Percentiles rank a stretch among this genome's conserved stretches.
These are phyloP conservation scores for Antheraea pernyi DNA, from an alignment of 1,140 invertebrate species.

Conservation along the genomic window DNA sequence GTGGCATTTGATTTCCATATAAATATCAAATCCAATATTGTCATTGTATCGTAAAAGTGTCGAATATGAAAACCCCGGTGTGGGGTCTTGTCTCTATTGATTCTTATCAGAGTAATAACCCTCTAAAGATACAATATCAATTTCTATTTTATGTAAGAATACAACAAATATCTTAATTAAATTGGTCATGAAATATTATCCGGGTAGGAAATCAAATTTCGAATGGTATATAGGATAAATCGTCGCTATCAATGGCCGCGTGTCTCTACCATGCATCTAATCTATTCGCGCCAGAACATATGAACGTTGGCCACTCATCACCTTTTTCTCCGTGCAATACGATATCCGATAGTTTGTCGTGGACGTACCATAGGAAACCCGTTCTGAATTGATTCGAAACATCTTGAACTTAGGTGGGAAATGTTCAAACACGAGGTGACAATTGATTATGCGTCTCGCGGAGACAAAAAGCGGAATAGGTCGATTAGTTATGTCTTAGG, in stretches of 20 bases:
- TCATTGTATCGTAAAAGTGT: not conserved
- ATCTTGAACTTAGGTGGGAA: conserved; percentile 53
- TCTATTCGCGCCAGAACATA: conserved; percentile 58
- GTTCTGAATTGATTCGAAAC: conserved; percentile 63
- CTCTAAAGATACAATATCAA: conserved; percentile 12
- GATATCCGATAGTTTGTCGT: conserved; percentile 71
- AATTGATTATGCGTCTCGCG: conserved; percentile 69
- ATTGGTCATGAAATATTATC: conserved; percentile 51
- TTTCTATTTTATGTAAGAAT: conserved; percentile 19
- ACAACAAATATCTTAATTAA: conserved; percentile 56
- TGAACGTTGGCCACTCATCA: conserved; percentile 65
- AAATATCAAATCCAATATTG: not conserved
- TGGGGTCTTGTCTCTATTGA: conserved; percentile 1
- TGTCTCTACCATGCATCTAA: conserved; percentile 43
- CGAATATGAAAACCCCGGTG: not conserved
- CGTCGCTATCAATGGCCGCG: conserved; percentile 44
- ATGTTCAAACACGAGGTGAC: conserved; percentile 66
- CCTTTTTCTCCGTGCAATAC: conserved; percentile 73
- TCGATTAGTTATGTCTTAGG: conserved; percentile 69
- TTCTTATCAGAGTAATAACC: conserved; percentile 11
- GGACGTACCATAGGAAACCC: conserved; percentile 59
- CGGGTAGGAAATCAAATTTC: conserved; percentile 36
- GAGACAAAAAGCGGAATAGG: conserved; percentile 73
- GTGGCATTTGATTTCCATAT: not conserved
- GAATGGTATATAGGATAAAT: conserved; percentile 49